Base-by-base conservation (phyloP, 2,888 invertebrate species). In the Argynnis bischoffii region DNA sequence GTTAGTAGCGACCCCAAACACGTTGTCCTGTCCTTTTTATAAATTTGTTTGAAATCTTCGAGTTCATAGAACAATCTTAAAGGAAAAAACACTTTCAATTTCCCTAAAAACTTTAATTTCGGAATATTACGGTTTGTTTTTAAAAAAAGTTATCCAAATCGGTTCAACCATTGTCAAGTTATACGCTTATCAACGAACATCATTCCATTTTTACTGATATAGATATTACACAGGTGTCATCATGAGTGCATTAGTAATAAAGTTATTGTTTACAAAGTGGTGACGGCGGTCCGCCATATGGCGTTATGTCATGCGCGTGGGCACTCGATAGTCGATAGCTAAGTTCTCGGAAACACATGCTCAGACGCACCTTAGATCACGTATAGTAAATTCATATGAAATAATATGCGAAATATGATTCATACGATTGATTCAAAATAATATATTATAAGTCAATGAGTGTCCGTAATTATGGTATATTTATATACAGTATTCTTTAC, bases 261-360 rank as follows among this genome's bases (percentile, higher is more conserved):
- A 66, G 48, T 35, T 21, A 53, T 54, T 66, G 68, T 64, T 71
- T 64, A 64, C 60, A 65, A 26, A 13, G 31, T 56, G 51, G 57
- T 72, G 71, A 72, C 71, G 67, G 46, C 65, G 60, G 53, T 41
- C 46, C 57, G 51, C 80, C 84, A 83, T 80, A 82, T 82, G 83
- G 82, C 74, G 72, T 77, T 76, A 77, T 76, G 77, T 78, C 78
- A 80, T 77, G 77, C 79, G 82, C 80, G 80, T 81, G 81, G 79
- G 82, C 78, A 75, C 61, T 21, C 60, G 61, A 59, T 54, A 64
- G 51, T n/a, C 50, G 60, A 56, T 61, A 57, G 35, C 35, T 41
- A 8, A 11, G 15, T 66, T 66, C 69, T 63, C 26, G 54, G 69
- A 69, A 69, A 48, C n/a, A 54, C 16, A 61, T 61, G 54, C 55